Base-by-base conservation (phyloP, 2,797 vertebrate genomes). In the Rousettus madagascariensis region DNA sequence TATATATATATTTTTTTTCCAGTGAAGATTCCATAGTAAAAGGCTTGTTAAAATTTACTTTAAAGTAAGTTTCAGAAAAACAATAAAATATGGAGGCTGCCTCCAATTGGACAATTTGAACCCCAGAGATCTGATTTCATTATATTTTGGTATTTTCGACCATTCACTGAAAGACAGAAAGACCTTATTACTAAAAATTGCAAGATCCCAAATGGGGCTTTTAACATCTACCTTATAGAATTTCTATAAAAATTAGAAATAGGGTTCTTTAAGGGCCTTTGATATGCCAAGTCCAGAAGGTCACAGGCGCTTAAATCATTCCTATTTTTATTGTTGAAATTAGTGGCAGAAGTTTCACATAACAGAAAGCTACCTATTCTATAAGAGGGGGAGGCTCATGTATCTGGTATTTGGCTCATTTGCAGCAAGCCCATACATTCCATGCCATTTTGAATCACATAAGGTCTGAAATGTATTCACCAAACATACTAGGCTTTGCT, bases 31-130 rank as follows among this genome's bases (percentile, higher is more conserved):
- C 41, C 55, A 36, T 43, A 66, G 24, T 78, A 53, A 94, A 92
- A 61, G 5, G 4, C 10, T 88, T 36, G 0, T 84, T 92, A 85
- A 93, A 90, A 86, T 30, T 71, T 69, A 63, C 36, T 88, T 93
- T 72, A 36, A 85, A 94, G 28, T 72, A 94, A 49, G 43, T 75
- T 88, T 94, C 43, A 24, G 46, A 65, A 16, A 61, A 86, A 92
- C 0, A 84, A 43, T 46, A 78, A 95, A 82, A 79, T 63, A 10
- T 68, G 28, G 77, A 69, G 7, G 1, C 36, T 90, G 20, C 36
- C 28, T 33, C 36, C 9, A 63, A 24, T 22, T 78, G 33, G 63
- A 69, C 24, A 65, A 55, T n/a, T 85, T 66, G 90, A 93, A 71
- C n/a, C 15, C 9, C 43, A 89, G 20, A 75, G 38, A 63, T 28